These are phyloP conservation scores for Monomorium pharaonis DNA, from an alignment of 1,140 invertebrate species.

Conservation along the genomic window DNA sequence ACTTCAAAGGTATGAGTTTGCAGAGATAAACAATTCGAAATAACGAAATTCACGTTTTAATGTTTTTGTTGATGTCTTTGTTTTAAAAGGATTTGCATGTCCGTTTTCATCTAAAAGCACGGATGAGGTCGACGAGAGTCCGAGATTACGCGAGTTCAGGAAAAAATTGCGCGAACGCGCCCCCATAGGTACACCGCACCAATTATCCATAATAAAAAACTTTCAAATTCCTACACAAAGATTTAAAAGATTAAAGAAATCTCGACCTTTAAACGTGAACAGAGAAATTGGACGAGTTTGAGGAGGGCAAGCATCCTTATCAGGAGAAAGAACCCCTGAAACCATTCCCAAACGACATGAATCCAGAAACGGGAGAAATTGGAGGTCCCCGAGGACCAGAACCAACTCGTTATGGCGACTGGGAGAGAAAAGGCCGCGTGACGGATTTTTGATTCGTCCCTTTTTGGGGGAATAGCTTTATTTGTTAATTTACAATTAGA, in stretches of 20 bases:
- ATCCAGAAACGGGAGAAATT: slow-evolving; percentile 97
- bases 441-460: slow-evolving; percentile 93
- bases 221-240: not conserved
- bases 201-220: not conserved
- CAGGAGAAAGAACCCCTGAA: slow-evolving; percentile 94
- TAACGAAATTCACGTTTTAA: not conserved
- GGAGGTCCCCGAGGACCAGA: slow-evolving; percentile 98
- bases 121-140: slow-evolving; percentile 73
- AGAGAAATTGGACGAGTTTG: slow-evolving; percentile 89
- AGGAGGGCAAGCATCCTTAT: slow-evolving; percentile 90
- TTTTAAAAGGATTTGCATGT: not conserved
- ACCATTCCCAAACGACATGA: slow-evolving; percentile 94
- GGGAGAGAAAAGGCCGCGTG: slow-evolving; percentile 99
- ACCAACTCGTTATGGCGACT: slow-evolving; percentile 99
- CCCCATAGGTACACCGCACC: slow-evolving; percentile 78
- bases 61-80: not conserved
- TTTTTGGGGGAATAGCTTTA: no score
- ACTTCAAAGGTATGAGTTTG: slow-evolving; percentile 9
- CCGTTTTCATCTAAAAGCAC: slow-evolving; percentile 69
- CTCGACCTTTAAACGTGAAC: slow-evolving; percentile 31
- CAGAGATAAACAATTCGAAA: not conserved
- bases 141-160: slow-evolving; percentile 81
- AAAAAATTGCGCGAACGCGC: slow-evolving; percentile 83
- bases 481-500: slow-evolving; percentile 33
- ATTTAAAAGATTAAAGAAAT: slow-evolving; percentile 10